Evolutionary conservation across 2,113 vertebrate species (phyloP).

Genomic region (Percina caprodes): DNA sequence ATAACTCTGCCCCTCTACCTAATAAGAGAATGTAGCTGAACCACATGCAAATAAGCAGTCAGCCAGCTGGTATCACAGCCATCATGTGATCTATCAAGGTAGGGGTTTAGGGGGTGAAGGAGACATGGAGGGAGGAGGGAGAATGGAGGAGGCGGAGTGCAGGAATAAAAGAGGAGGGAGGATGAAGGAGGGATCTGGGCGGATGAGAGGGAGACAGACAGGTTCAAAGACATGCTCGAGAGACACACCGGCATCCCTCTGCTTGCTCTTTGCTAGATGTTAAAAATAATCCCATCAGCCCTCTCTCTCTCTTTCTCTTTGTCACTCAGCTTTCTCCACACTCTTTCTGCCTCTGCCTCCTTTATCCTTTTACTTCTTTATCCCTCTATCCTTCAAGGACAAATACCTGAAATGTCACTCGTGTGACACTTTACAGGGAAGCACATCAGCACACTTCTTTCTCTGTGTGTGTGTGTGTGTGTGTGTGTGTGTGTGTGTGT

Average conservation of each 20-base stretch:
- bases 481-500: conserved; percentile 44
- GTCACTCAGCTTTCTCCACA: conserved; percentile 20
- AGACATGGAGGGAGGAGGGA: conserved; percentile 42
- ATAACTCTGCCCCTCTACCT: conserved; percentile 51
- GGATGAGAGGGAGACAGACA: conserved; percentile 48
- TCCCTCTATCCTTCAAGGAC: conserved; percentile 42
- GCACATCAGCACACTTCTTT: conserved; percentile 36
- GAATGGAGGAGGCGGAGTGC: neutral
- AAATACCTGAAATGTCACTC: conserved; percentile 57
- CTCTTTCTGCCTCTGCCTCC: conserved; percentile 3
- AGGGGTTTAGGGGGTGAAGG: conserved; percentile 78
- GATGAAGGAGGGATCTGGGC: conserved; percentile 30
- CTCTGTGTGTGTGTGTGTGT: conserved; percentile 14
- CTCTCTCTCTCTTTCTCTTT: conserved; percentile 26
- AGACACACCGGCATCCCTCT: conserved; percentile 37
- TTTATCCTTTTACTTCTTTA: conserved; percentile 25
- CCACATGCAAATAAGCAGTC: conserved; percentile 83
- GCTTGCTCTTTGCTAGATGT: conserved; percentile 39
- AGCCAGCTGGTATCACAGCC: conserved; percentile 84
- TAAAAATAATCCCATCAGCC: conserved; percentile 43
- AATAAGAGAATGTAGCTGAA: conserved; percentile 77
- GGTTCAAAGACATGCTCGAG: conserved; percentile 62
- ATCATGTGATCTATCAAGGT: conserved; percentile 84
- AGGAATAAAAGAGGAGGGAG: conserved; percentile 25
- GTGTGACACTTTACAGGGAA: conserved; percentile 47